phyloP scores from a whole-genome alignment of 1,140 invertebrate genomes.

The Anastrepha obliqua region DNA sequence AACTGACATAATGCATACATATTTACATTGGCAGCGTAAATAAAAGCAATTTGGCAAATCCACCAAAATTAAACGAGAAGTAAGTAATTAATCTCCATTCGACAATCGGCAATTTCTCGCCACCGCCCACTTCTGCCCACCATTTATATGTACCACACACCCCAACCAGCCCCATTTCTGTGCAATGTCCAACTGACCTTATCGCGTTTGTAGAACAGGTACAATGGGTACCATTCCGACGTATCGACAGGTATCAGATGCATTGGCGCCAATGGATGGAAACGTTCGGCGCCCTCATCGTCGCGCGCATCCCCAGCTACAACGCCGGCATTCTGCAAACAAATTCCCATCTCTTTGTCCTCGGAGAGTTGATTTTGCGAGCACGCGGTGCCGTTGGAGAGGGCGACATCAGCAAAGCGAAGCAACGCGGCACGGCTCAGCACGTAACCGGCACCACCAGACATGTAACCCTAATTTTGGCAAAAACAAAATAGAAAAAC shows the following conservation, averaged over 20 bases:
- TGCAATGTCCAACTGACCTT: conserved; percentile 78
- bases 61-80: conserved; percentile 14
- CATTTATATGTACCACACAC: too few relatives aligned
- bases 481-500: neutral
- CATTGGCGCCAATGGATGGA: conserved; percentile 82
- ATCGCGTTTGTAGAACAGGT: conserved; percentile 76
- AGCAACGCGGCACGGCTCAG: conserved; percentile 86
- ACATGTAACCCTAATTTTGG: conserved; percentile 89
- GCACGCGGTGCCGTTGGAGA: conserved; percentile 82
- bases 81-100: conserved; percentile 50
- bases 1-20: too few relatives aligned
- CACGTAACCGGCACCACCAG: conserved; percentile 94
- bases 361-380: conserved; percentile 83
- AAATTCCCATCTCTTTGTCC: conserved; percentile 94
- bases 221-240: conserved; percentile 62
- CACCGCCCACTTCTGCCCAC: neutral
- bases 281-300: conserved; percentile 85
- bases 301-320: conserved; percentile 91
- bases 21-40: neutral
- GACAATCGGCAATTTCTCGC: conserved; percentile 38
- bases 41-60: conserved; percentile 50
- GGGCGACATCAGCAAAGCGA: conserved; percentile 82
- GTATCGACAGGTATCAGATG: conserved; percentile 86
- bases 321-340: conserved; percentile 90
- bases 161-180: neutral